A percentile compares a stretch with the other conserved stretches of the same genome.
Evolutionary conservation across 2,888 invertebrate species (phyloP).

Genomic region (Cosmia trapezina): DNA sequence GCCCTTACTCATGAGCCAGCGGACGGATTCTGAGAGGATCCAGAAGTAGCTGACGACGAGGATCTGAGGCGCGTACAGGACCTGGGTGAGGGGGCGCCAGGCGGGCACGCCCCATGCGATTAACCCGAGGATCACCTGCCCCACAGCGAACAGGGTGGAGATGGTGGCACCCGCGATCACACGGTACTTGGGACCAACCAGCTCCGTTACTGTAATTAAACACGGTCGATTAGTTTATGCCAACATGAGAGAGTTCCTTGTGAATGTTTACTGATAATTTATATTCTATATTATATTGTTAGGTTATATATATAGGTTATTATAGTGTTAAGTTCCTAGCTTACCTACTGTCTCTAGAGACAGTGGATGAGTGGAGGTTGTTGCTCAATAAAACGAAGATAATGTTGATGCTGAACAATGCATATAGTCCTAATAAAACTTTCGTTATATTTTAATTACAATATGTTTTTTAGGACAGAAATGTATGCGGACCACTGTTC

Average conservation of each 20-base stretch:
- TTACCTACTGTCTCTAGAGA: no score
- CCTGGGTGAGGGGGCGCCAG: slow-evolving; percentile 93
- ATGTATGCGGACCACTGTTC: background rate
- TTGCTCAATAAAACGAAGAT: no score
- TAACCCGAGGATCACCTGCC: slow-evolving; percentile 93
- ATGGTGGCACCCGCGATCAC: slow-evolving; percentile 94
- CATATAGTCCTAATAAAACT: background rate
- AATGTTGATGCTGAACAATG: background rate
- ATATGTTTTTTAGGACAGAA: background rate
- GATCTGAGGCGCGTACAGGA: slow-evolving; percentile 93
- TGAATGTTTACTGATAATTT: background rate
- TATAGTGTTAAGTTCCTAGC: no score
- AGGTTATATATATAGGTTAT: no score
- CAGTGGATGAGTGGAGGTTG: no score
- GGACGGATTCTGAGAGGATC: slow-evolving; percentile 93
- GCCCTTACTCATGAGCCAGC: slow-evolving; percentile 94
- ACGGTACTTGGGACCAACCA: slow-evolving; percentile 94
- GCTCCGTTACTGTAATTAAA: slow-evolving; percentile 92
- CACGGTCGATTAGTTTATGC: background rate
- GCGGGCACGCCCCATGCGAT: slow-evolving; percentile 93
- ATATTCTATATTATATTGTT: no score
- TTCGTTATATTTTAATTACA: background rate
- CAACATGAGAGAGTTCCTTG: background rate
- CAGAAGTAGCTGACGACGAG: slow-evolving; percentile 93
- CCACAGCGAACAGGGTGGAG: slow-evolving; percentile 93